These are phyloP conservation scores for Lordiphosa collinella DNA, from an alignment of 1,140 invertebrate genomes.

Conservation along the genomic window DNA sequence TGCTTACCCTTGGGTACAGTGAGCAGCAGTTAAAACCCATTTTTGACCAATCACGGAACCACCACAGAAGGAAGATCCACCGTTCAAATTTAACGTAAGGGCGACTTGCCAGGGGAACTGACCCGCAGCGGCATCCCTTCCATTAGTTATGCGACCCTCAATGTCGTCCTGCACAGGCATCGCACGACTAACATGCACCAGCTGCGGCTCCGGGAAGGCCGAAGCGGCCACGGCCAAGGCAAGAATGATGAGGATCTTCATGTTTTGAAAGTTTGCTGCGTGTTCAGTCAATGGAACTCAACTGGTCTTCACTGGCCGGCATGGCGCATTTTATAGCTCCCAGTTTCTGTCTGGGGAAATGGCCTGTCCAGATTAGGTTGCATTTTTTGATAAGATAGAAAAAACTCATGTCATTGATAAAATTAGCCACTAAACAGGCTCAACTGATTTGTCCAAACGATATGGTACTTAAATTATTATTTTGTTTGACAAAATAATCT, in stretches of 20 bases:
- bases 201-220: conserved; percentile 40
- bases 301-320: conserved; percentile 20
- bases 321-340: conserved; percentile 36
- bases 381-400: no score
- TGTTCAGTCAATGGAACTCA: conserved; percentile 32
- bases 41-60: conserved; percentile 81
- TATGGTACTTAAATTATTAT: no score
- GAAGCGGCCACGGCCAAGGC: conserved; percentile 56
- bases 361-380: no score
- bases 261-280: conserved; percentile 13
- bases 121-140: conserved; percentile 50
- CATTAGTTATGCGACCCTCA: conserved; percentile 73
- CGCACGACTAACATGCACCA: conserved; percentile 26
- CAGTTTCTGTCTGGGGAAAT: not conserved
- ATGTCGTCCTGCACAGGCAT: conserved; percentile 54
- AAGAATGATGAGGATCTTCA: conserved; percentile 72
- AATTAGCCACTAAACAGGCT: no score
- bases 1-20: conserved; percentile 79
- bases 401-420: no score
- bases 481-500: no score
- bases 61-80: conserved; percentile 80
- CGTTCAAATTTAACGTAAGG: conserved; percentile 57
- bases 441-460: no score
- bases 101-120: conserved; percentile 82
- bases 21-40: conserved; percentile 83